Evolutionary conservation across 37 sponge, comb jelly and placozoan genomes (phyloP), one percentile per base, ranked within the genome.

Genomic region (Crambe crambe): DNA sequence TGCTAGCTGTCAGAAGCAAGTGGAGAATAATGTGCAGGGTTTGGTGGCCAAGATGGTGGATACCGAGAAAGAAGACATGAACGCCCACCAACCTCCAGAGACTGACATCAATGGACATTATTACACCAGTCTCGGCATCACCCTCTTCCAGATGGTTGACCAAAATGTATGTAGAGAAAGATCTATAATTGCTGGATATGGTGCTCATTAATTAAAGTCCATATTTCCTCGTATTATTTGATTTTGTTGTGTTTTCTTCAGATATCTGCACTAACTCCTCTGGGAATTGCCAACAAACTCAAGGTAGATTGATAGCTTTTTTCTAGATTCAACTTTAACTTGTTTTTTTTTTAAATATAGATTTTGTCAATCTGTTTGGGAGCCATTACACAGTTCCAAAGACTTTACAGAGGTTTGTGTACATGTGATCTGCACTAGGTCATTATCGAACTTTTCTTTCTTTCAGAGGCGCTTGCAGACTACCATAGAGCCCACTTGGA

Each of bases 61-160:
- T 26, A 40, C 76, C 34, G 87, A 87, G 70, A 30, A 68, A 58
- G 87, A 80, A 75, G 91, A 85, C 30, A 85, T 86, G 91, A 27
- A 41, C 22, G 66, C 73, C 15, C 22, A 21, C 32, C 72, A 85
- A 42, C 78, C 78, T 54, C 91, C 91, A 2, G 86, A 85, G 36
- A 36, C 42, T 4, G 91, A 90, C 79, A 80, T 70, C 41, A 37
- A 85, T 12, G 80, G 80, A 58, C 37, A 26, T 65, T 86, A 73
- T 72, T 83, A 87, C 78, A 92, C 87, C 40, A 64, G 77, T 23
- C 77, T 87, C 5, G 78, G 71, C 31, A 65, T 82, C 44, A 63
- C 68, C 0, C 80, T 89, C 44, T 89, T 80, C 37, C 85, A 90
- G 40, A 90, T 85, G 78, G 74, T 85, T 25, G 82, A 85, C 57